Conservation (phyloP, 2,113 vertebrate genomes). For the Protobothrops flavoviridis region DNA sequence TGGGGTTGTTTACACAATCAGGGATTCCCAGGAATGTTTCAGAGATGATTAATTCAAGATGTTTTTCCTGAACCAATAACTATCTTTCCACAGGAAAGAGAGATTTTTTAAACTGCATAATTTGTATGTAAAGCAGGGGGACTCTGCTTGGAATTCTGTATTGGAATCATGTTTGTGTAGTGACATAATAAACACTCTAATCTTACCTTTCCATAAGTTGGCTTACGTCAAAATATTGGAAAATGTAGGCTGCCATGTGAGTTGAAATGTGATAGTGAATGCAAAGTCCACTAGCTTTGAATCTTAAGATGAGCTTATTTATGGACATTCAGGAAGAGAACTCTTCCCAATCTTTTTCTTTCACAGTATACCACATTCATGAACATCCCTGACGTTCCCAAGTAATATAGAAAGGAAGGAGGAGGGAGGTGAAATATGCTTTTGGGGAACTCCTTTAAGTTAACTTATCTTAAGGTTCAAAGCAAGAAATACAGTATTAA, state of each 20-base stretch:
- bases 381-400: neutral
- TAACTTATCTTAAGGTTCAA: neutral
- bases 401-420: neutral
- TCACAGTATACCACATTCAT: neutral
- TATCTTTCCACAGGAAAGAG: neutral
- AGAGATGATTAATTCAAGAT: neutral
- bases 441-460: neutral
- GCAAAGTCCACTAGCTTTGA: neutral
- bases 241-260: neutral
- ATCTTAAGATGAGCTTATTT: neutral
- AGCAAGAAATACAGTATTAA: neutral
- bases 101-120: neutral
- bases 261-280: neutral
- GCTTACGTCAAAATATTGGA: neutral
- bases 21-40: neutral
- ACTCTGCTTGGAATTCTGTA: neutral
- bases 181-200: neutral
- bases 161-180: neutral
- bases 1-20: neutral
- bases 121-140: neutral
- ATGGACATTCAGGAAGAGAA: neutral
- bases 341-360: neutral
- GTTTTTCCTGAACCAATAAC: neutral
- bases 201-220: neutral
- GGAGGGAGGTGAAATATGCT: neutral